Evolutionary conservation across 2,888 invertebrate genomes (phyloP).

Genomic region (Drosophila niveifrons): DNA sequence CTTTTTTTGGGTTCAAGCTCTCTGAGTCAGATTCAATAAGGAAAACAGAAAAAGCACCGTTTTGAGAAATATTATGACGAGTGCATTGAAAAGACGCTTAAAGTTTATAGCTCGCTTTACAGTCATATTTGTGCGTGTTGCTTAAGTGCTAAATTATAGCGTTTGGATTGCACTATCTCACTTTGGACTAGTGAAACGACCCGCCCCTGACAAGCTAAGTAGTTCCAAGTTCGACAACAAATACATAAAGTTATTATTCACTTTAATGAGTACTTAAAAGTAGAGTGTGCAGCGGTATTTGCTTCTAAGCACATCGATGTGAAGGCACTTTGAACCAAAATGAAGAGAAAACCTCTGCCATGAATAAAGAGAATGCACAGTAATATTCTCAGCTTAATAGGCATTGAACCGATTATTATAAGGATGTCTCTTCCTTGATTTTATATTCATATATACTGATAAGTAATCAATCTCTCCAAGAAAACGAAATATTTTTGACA

Average conservation of each 20-base stretch:
- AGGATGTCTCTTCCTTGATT: no score
- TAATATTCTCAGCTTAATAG: no score
- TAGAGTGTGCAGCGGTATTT: not conserved
- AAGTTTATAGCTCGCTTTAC: conserved; percentile 37
- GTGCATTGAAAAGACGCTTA: conserved; percentile 26
- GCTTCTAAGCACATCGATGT: not conserved
- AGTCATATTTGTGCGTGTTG: conserved; percentile 33
- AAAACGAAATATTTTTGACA: no score
- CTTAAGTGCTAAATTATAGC: conserved; percentile 43
- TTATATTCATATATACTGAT: no score
- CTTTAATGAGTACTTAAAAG: conserved; percentile 1
- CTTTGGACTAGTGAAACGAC: conserved; percentile 2
- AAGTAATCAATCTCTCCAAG: no score
- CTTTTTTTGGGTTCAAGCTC: conserved; percentile 8
- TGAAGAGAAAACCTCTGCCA: not conserved
- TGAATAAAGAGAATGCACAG: no score
- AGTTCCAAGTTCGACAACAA: conserved; percentile 17
- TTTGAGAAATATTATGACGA: conserved; percentile 8
- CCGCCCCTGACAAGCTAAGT: conserved; percentile 11
- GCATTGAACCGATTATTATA: no score
- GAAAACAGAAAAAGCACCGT: conserved; percentile 5
- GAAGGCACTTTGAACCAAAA: not conserved
- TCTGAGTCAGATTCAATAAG: conserved; percentile 28
- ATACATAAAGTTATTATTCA: conserved; percentile 13
- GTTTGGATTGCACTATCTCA: conserved; percentile 25